Base-by-base conservation (phyloP, 2,113 vertebrate genomes). In the Sinocyclocheilus maitianheensis region DNA sequence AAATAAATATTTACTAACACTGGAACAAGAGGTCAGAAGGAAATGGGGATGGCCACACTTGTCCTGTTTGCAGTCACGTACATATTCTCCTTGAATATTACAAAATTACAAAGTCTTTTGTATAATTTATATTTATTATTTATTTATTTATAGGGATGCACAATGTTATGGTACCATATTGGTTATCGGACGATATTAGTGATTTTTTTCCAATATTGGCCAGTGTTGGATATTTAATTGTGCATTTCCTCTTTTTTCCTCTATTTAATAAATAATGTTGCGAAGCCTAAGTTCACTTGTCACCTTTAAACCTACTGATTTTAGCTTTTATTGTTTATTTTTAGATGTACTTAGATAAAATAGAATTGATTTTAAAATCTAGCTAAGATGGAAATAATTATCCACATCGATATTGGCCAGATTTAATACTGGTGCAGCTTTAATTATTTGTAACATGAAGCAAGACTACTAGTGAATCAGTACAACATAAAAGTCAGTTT, bases 1-100 rank as follows among this genome's bases (percentile, higher is more conserved):
- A 75, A 84, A 48, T 74, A 89, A 84, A 88, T 43, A 89, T 89
- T 89, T 89, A 81, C 81, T 60, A 60, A 48, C 1, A 76, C 3
- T 26, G 71, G 58, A 69, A 76, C 72, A 77, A 20, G 18, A 84
- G 87, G 84, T 86, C 71, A 71, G 43, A 81, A 78, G 26, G 67
- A 67, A 85, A 75, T 43, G 4, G 16, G 20, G 13, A 58, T 34
- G 20, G 43, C 55, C 63, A 26, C 34, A 6, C 43, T 78, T 34
- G 63, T 63, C 77, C 16, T 24, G 18, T 30, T 76, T 43, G 37
- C 26, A 16, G 53, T 85, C 74, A 63, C 51, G 78, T 58, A 71
- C n/a, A 55, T 40, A 22, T 22, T 53, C 26, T 22, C 24, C 0
- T 20, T 34, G 16, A n/a, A 77, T 14, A 20, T 51, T 53, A 10